Conservation (phyloP, 2,888 invertebrate genomes). For the Caradrina kadenii region DNA sequence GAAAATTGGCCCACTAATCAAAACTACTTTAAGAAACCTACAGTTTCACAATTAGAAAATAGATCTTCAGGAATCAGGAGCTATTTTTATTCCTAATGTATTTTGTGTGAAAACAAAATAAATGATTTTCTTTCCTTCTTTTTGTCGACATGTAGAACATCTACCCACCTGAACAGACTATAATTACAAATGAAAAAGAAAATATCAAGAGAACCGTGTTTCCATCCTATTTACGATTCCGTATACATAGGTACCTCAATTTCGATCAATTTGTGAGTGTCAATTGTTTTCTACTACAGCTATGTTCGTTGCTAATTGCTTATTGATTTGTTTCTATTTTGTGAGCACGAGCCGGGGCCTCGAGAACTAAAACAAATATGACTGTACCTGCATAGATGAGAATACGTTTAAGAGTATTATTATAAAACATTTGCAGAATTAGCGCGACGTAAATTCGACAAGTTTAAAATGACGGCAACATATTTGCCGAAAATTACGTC, state of each 20-base stretch:
- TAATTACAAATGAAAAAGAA: slow-evolving; percentile 40
- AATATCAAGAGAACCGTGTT: background rate
- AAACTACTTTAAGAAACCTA: background rate
- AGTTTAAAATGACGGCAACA: too few relatives aligned
- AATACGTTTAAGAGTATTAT: background rate
- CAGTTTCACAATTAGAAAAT: background rate
- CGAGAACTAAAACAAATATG: slow-evolving; percentile 14
- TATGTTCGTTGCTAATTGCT: slow-evolving; percentile 42
- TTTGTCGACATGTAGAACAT: slow-evolving; percentile 17
- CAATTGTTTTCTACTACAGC: slow-evolving; percentile 39
- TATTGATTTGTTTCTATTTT: slow-evolving; percentile 47
- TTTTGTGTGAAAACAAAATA: background rate
- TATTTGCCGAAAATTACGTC: too few relatives aligned
- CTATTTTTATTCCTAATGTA: background rate
- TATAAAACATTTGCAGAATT: too few relatives aligned
- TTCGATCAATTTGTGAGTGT: slow-evolving; percentile 43
- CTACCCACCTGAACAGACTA: slow-evolving; percentile 17
- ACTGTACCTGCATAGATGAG: background rate
- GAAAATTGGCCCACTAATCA: background rate
- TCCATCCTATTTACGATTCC: slow-evolving; percentile 35
- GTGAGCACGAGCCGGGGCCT: background rate
- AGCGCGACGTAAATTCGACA: too few relatives aligned
- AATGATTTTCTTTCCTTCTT: slow-evolving; percentile 13
- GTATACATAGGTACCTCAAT: background rate
- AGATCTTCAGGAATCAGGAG: background rate